Base-by-base conservation (phyloP, 2,888 invertebrate species). In the Ennomos quercinarius region DNA sequence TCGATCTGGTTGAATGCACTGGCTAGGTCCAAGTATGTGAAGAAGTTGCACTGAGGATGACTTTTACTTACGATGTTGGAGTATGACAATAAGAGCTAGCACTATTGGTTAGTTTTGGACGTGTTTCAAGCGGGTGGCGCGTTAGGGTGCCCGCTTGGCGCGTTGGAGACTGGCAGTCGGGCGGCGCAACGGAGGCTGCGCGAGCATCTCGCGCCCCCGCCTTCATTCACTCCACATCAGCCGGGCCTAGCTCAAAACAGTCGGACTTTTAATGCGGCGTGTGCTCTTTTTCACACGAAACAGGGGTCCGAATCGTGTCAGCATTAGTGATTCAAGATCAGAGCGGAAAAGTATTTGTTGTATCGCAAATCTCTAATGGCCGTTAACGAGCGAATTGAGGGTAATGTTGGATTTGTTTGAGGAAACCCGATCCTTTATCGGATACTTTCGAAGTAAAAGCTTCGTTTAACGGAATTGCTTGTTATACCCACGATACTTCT, bases 251-350 rank as follows among this genome's bases (percentile, higher is more conserved):
- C 85, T 83, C 82, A 77, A 83, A 86, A 88, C 87, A 84, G 86
- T 80, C 84, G 84, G 86, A 89, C 86, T 88, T 84, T 81, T 84
- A 86, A 87, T 86, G 88, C 86, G 87, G 87, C 87, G 85, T 87
- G 86, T 85, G 86, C 84, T 83, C 79, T 86, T 87, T n/a, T 86
- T 85, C 78, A 80, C 79, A 81, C 77, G 78, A 81, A 83, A 83
- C 76, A 78, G 68, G 71, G 76, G 75, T 70, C 77, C 62, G 68
- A 72, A 66, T 72, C 71, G 70, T 76, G 77, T 78, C 76, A 78
- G 76, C 77, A 80, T 80, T 76, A 76, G 71, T 71, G 63, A 79
- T 78, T 78, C 77, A 73, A 78, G 77, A 81, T 78, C 74, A 77
- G 74, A 75, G 45, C 74, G 68, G 71, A 77, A 78, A 75, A 69